Base-by-base conservation (phyloP, 2,113 vertebrate species). In the Chascanopsetta lugubris region DNA sequence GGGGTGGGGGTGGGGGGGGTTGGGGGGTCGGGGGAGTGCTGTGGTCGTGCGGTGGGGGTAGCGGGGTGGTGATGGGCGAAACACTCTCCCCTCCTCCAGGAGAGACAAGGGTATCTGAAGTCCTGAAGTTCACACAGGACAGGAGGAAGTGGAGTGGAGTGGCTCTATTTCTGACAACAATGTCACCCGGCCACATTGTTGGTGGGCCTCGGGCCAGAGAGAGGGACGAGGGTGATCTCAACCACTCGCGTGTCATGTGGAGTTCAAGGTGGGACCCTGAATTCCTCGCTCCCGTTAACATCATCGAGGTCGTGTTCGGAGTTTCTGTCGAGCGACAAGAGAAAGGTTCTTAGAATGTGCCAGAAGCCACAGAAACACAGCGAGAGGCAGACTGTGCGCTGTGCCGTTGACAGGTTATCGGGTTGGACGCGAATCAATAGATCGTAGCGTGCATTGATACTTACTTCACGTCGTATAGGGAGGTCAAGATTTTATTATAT, bases 181-280 rank as follows among this genome's bases (percentile, higher is more conserved):
- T 69, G 49, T 27, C 48, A 60, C 63, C 67, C 61, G 60, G 47
- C 50, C 40, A 57, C 80, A 82, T 85, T 90, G 87, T 88, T 85
- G 79, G 38, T 5, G 58, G 60, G 43, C 27, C 21, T 27, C 13
- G 77, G 47, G 48, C 18, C 53, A 60, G 51, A 13, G 25, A 10
- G 47, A 22, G 4, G 26, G 45, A 61, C 26, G 48, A 75, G 42
- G 51, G 60, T n/a, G n/a, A n/a, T n/a, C n/a, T n/a, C n/a, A n/a
- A n/a, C n/a, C n/a, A n/a, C 47, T 40, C 46, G 62, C 40, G 42
- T 59, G 15, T 42, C 57, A 61, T 17, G 17, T 60, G 18, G 46
- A 54, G 38, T 71, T 11, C 42, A 25, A 43, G 40, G 27, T 51
- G 34, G 50, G 72, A 67, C 63, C 46, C 42, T 1, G 2, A 43